These are phyloP conservation scores for Orgyia antiqua DNA, from an alignment of 2,888 invertebrate species.

Conservation along the genomic window DNA sequence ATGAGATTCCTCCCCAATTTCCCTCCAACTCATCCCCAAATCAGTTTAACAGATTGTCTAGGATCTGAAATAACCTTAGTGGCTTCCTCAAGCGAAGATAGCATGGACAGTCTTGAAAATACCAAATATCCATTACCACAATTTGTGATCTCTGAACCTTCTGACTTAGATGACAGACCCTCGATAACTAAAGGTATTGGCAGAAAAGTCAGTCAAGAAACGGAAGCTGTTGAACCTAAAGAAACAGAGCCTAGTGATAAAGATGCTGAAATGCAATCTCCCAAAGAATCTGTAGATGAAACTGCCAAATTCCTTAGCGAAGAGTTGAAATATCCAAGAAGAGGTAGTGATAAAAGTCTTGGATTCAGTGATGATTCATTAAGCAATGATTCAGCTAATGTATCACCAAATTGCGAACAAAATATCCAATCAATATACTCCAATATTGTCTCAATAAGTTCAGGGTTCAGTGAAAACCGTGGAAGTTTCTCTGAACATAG, in stretches of 20 bases:
- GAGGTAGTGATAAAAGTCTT: constrained; percentile 83
- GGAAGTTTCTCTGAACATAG: constrained; percentile 69
- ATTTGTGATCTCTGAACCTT: constrained; percentile 85
- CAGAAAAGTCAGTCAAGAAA: constrained; percentile 82
- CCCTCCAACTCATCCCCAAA: constrained; percentile 84
- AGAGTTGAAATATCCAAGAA: constrained; percentile 71
- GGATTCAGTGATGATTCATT: constrained; percentile 86
- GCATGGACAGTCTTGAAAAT: constrained; percentile 83
- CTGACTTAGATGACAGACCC: constrained; percentile 82
- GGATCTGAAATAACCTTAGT: constrained; percentile 90
- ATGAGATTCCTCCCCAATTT: constrained; percentile 34
- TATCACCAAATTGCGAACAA: constrained; percentile 76
- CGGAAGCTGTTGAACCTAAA: constrained; percentile 48
- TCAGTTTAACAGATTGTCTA: constrained; percentile 93
- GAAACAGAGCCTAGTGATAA: constrained; percentile 27
- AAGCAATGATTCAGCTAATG: constrained; percentile 80
- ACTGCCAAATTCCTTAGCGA: constrained; percentile 43
- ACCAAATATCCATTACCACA: constrained; percentile 75
- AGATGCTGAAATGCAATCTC: constrained; percentile 61
- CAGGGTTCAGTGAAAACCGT: constrained; percentile 78
- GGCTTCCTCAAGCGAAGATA: constrained; percentile 86
- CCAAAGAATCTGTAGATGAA: constrained; percentile 44
- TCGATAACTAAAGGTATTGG: constrained; percentile 90
- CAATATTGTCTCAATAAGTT: constrained; percentile 76
- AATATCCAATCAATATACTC: constrained; percentile 70